A percentile compares a stretch with the other conserved stretches of the same genome.
phyloP scores from a whole-genome alignment of 2,797 vertebrate genomes.

The Coreius guichenoti region DNA sequence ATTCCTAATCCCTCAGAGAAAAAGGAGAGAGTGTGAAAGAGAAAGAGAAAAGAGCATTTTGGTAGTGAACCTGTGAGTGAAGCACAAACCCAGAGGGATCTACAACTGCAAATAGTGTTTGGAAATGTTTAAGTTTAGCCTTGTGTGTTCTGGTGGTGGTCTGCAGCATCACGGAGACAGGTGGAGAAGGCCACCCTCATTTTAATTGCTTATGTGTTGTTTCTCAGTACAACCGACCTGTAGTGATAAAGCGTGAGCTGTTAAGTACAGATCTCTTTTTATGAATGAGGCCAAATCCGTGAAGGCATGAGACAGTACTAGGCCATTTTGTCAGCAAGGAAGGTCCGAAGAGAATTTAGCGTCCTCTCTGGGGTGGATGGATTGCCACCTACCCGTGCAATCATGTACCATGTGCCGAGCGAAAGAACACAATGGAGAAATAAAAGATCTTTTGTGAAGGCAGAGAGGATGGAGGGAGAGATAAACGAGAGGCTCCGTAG shows the following conservation, averaged over 20 bases:
- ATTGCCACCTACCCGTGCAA: slow-evolving; percentile 85
- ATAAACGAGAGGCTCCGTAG: slow-evolving; percentile 86
- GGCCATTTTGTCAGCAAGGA: slow-evolving; percentile 90
- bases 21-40: slow-evolving; percentile 13
- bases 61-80: slow-evolving; percentile 17
- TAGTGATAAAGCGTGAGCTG: slow-evolving; percentile 79
- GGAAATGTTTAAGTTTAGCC: slow-evolving; percentile 19
- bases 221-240: slow-evolving; percentile 22
- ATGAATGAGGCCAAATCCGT: slow-evolving; percentile 84
- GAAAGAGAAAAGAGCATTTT: slow-evolving; percentile 35
- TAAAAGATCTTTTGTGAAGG: slow-evolving; percentile 87
- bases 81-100: slow-evolving; percentile 1
- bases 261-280: slow-evolving; percentile 85
- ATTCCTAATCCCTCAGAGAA: slow-evolving; percentile 75
- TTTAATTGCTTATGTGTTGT: slow-evolving; percentile 35
- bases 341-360: slow-evolving; percentile 82
- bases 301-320: slow-evolving; percentile 90
- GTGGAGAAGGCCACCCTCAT: neutral
- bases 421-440: slow-evolving; percentile 86
- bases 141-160: slow-evolving; percentile 28
- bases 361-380: slow-evolving; percentile 87
- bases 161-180: slow-evolving; percentile 3
- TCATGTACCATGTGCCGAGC: slow-evolving; percentile 91
- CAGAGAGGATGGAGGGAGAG: slow-evolving; percentile 87
- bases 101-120: slow-evolving; percentile 22